Conservation (phyloP, 2,888 invertebrate species). For the Coenonympha glycerion region DNA sequence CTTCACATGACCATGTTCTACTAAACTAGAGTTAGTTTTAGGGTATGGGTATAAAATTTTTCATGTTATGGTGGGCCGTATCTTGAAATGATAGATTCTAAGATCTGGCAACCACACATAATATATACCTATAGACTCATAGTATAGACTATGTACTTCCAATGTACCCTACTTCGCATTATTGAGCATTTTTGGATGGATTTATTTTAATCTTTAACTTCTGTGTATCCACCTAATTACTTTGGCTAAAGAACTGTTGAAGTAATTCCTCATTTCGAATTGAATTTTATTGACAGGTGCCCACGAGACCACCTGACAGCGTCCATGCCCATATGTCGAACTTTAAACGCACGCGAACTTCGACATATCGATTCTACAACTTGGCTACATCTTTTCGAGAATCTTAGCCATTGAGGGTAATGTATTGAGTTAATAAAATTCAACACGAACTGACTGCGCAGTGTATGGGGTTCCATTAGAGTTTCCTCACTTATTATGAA, state of each 20-base stretch:
- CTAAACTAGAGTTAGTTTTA: too few species aligned
- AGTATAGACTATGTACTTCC: too few species aligned
- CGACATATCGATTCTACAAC: conserved; percentile 10
- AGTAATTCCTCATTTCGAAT: conserved; percentile 7
- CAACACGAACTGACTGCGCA: neutral
- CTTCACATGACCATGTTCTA: too few species aligned
- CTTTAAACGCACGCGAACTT: conserved; percentile 48
- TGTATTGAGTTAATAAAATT: neutral
- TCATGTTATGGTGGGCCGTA: too few species aligned
- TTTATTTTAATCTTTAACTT: too few species aligned
- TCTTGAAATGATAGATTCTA: too few species aligned
- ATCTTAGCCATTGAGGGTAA: neutral
- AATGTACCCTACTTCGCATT: too few species aligned
- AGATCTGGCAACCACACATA: too few species aligned
- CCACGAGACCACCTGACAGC: conserved; percentile 62
- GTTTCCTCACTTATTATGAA: neutral
- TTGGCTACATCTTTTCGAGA: neutral
- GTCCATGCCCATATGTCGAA: conserved; percentile 65
- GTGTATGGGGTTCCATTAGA: neutral
- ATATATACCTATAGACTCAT: too few species aligned
- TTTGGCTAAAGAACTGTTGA: neutral
- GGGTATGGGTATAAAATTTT: too few species aligned
- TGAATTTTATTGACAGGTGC: conserved; percentile 48
- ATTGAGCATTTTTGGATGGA: too few species aligned
- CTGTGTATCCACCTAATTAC: too few species aligned